Conservation (phyloP, 2,113 vertebrate species). For the Dicerorhinus sumatrensis region DNA sequence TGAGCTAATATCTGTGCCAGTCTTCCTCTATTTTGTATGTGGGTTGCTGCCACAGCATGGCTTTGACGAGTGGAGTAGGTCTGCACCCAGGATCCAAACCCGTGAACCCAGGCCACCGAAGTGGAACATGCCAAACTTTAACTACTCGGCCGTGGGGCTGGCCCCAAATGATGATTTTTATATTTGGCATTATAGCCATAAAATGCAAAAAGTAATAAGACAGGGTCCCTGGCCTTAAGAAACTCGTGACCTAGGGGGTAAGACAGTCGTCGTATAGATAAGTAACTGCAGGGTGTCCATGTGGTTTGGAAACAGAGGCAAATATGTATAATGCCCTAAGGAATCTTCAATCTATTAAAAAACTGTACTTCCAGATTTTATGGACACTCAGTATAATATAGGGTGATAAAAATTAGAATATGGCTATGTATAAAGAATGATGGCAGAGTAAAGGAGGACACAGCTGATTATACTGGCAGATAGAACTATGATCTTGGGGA, state of each 20-base stretch:
- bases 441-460: background rate
- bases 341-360: background rate
- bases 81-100: too few relatives aligned
- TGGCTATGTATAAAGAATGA: background rate
- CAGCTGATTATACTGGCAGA: background rate
- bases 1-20: too few relatives aligned
- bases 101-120: too few relatives aligned
- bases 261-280: background rate
- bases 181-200: background rate
- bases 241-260: background rate
- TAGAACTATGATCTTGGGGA: background rate
- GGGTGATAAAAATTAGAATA: background rate
- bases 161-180: background rate
- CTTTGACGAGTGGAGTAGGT: too few relatives aligned
- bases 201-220: constrained; percentile 8
- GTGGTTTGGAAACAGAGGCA: background rate
- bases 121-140: too few relatives aligned
- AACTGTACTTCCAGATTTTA: background rate
- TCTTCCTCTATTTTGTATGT: too few relatives aligned
- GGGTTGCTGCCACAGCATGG: too few relatives aligned
- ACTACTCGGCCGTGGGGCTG: too few relatives aligned
- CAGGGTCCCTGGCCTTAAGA: background rate
- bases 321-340: background rate
- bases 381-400: background rate
- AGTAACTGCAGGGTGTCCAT: background rate